These are phyloP conservation scores for Papilio aristodemus DNA, from an alignment of 1,140 invertebrate genomes.

Conservation along the genomic window DNA sequence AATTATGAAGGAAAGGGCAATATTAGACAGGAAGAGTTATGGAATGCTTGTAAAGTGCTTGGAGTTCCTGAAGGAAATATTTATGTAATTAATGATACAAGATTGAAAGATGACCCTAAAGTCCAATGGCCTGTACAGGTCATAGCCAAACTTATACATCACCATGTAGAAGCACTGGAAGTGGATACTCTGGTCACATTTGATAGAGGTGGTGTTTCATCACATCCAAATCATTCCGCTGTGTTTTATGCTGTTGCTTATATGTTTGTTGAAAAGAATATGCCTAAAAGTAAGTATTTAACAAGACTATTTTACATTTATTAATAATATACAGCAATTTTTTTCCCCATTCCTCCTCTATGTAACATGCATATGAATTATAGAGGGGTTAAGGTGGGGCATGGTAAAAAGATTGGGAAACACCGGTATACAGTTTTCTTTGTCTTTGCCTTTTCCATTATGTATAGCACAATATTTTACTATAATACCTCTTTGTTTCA, in stretches of 20 bases:
- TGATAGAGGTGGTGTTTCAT: constrained; percentile 93
- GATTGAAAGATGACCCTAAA: constrained; percentile 88
- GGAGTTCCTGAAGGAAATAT: constrained; percentile 90
- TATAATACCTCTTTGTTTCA: constrained; percentile 75
- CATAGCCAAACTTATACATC: constrained; percentile 86
- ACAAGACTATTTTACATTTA: too few relatives aligned
- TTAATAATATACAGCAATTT: too few relatives aligned
- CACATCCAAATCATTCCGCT: constrained; percentile 93
- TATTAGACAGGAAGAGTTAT: constrained; percentile 88
- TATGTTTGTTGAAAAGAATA: constrained; percentile 86
- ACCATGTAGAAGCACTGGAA: constrained; percentile 86
- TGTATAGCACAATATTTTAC: background rate
- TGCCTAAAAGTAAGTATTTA: constrained; percentile 82
- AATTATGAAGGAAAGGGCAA: constrained; percentile 86
- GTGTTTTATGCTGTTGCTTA: constrained; percentile 89
- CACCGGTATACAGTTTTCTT: background rate
- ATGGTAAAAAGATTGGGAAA: too few relatives aligned
- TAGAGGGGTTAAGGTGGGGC: too few relatives aligned
- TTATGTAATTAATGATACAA: constrained; percentile 85
- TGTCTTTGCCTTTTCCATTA: background rate
- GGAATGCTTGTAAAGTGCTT: constrained; percentile 87
- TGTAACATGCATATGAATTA: too few relatives aligned
- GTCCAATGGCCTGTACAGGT: constrained; percentile 88
- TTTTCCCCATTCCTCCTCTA: too few relatives aligned
- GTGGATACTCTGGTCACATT: constrained; percentile 95